Evolutionary conservation across 1,140 invertebrate genomes (phyloP).

Genomic region (Panagrolaimus sp.): DNA sequence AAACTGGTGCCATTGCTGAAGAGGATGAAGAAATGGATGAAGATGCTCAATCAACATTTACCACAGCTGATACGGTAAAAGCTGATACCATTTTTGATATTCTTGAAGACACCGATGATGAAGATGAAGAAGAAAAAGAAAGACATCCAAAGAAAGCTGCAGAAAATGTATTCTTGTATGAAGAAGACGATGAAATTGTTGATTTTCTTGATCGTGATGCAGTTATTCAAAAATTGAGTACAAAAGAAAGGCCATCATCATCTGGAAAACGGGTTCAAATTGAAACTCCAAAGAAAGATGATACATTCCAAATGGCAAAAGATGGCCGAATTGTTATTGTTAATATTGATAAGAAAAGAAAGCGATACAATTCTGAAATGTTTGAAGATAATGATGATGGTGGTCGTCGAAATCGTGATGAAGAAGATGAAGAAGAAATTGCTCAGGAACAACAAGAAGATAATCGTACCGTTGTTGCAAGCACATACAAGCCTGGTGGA

Average conservation of each 20-base stretch:
- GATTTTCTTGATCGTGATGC: slow-evolving; percentile 26
- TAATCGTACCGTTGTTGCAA: slow-evolving; percentile 14
- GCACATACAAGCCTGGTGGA: slow-evolving; percentile 13
- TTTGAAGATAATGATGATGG: slow-evolving; percentile 6
- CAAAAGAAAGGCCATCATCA: slow-evolving; percentile 1
- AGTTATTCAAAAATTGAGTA: slow-evolving; percentile 14
- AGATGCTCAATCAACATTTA: slow-evolving; percentile 12
- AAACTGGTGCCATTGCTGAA: background rate
- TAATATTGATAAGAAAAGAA: slow-evolving; percentile 22
- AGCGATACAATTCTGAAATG: slow-evolving; percentile 15
- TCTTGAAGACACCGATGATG: slow-evolving; percentile 12
- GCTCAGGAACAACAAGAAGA: background rate
- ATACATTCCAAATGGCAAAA: slow-evolving; percentile 19
- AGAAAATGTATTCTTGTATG: slow-evolving; percentile 15
- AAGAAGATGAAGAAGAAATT: slow-evolving; percentile 1
- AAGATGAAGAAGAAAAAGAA: background rate
- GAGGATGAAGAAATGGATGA: slow-evolving; percentile 3
- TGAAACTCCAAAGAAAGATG: background rate
- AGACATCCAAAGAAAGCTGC: background rate
- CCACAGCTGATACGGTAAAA: background rate
- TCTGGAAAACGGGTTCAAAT: background rate
- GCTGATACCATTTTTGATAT: slow-evolving; percentile 16
- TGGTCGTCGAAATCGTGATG: background rate
- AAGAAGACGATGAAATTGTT: slow-evolving; percentile 24
- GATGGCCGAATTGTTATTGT: slow-evolving; percentile 25